Evolutionary conservation across 2,888 invertebrate genomes (phyloP), one percentile per base, ranked within the genome.

Genomic region (Lymantria monacha): DNA sequence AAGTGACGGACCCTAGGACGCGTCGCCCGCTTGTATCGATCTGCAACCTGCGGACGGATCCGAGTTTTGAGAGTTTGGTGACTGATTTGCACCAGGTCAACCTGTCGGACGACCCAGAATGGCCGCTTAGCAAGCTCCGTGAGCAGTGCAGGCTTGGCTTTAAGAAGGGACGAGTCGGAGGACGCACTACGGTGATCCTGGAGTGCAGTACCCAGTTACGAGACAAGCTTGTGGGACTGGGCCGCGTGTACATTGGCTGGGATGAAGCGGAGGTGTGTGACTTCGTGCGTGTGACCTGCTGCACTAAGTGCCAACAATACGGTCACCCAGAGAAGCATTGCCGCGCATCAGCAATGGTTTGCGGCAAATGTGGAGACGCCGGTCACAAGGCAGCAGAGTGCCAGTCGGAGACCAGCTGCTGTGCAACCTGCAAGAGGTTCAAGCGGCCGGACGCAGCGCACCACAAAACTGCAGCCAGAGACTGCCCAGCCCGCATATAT

Each of bases 281-380:
- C 43, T 55, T 37, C 9, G 9, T 66, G 0, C 0, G 12, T 1
- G 62, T 58, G 0, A 66, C 68, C 0, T 67, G 69, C 55, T 71
- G 72, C 48, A 40, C 7, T 1, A 64, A 55, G 22, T 77, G 77
- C 48, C 77, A 76, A 7, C 53, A 55, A 0, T 74, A 72, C 22
- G 76, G 76, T 0, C 71, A 77, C 59, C 72, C 71, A 0, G 72
- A 67, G 1, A 66, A 66, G 2, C 61, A 56, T 30, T 74, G 72
- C 40, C 10, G 59, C 1, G 51, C 64, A 0, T 36, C 31, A 0
- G 38, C 37, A 0, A 15, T 10, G 0, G 51, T 45, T 0, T 74
- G 74, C 13, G 63, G 63, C 0, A 54, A 49, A 0, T 73, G 72
- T 11, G 69, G 72, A 0, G 63, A 52, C 0, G 9, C 31, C 0